Base-by-base conservation (phyloP, 2,888 invertebrate genomes). In the Hemicrepidius hirtus region DNA sequence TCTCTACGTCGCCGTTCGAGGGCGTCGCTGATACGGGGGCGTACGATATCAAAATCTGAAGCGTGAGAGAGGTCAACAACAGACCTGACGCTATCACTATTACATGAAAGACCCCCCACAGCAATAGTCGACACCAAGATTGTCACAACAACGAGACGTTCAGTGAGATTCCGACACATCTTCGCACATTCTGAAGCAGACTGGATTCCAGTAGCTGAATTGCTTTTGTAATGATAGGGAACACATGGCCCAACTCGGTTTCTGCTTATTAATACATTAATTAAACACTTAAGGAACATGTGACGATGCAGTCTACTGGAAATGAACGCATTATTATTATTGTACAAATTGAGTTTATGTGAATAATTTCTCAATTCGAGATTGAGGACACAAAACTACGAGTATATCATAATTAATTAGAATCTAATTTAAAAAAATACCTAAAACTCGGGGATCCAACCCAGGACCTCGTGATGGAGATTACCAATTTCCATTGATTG, bases 1-100 rank as follows among this genome's bases (percentile, higher is more conserved):
- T 80, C 75, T n/a, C 80, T 71, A 20, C 78, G 79, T 62, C 73
- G 57, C 10, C 77, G 72, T 32, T 57, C 62, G 35, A 74, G 72
- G 21, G 71, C 64, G 24, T 80, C 76, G 67, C 71, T 74, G 35
- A 83, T 73, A 57, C 76, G 77, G 3, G 84, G 83, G 71, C 79
- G 75, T 10, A 83, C 78, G 18, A 79, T 75, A 62, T 77, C 68
- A 9, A 76, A 72, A 46, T 78, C 74, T 59, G 72, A 73, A 21
- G 66, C 71, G 37, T 62, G 66, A 53, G 60, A 55, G 37, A 71
- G 67, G 62, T 71, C 71, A 44, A 71, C 53, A 41, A 20, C 24
- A 20, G 53, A 55, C n/a, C 53, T 41, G 49, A 66, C n/a, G 37
- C 13, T 44, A 16, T 62, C 55, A 60, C 59, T 57, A 16, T 40